A percentile compares a stretch with the other conserved stretches of the same genome.
Evolutionary conservation across 2,113 vertebrate genomes (phyloP).

Genomic region (Natator depressus): DNA sequence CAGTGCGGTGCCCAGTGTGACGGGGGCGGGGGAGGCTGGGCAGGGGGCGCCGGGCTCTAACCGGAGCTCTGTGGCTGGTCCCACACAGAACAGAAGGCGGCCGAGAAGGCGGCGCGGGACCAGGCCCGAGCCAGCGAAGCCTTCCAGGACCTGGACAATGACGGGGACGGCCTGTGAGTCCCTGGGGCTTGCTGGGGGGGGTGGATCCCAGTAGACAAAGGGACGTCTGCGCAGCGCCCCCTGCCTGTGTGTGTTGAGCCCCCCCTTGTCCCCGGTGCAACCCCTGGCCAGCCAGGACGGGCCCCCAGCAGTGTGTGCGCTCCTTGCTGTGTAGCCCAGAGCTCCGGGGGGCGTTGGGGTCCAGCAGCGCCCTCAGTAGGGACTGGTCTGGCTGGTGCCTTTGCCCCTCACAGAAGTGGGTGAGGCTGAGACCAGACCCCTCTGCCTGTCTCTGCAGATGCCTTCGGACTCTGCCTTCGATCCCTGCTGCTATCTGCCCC

Average conservation of each 20-base stretch:
- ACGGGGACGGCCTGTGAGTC: slow-evolving; percentile 88
- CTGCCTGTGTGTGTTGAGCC: background rate
- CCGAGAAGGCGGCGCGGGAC: slow-evolving; percentile 78
- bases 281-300: background rate
- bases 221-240: background rate
- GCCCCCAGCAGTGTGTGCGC: background rate
- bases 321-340: background rate
- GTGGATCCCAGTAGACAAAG: background rate
- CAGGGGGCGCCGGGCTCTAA: accelerated
- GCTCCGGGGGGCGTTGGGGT: too few species aligned
- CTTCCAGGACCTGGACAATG: slow-evolving; percentile 88
- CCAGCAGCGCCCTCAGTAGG: background rate
- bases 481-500: background rate
- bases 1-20: too few species aligned
- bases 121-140: slow-evolving; percentile 78
- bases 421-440: background rate
- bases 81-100: slow-evolving; percentile 84
- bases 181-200: too few species aligned
- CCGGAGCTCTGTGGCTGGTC: background rate
- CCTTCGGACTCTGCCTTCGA: too few species aligned
- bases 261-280: background rate
- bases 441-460: background rate
- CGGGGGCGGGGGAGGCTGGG: too few species aligned
- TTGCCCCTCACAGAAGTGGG: background rate
- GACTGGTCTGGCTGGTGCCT: background rate